Evolutionary conservation across 2,888 invertebrate species (phyloP), one percentile per base, ranked within the genome.

Genomic region (Cantharis nigra): DNA sequence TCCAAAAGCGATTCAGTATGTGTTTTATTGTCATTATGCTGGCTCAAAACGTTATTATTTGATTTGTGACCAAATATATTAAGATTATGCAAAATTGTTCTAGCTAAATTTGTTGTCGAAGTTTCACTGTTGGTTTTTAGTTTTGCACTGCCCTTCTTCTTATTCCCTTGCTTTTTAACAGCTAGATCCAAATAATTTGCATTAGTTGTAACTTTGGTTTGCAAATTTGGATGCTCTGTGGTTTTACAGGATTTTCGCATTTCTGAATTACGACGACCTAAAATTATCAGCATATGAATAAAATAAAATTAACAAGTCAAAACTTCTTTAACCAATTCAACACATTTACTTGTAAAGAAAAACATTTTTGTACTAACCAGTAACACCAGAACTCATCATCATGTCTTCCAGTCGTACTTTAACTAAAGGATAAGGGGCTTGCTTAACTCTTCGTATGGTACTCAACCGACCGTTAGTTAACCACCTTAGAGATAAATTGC

Each of bases 341-440:
- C n/a, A n/a, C n/a, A 16, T 16, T 16, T 26, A 26, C 5, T 26
- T 26, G 26, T 26, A 7, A 26, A 26, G 26, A 26, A 16, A 11
- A 18, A 65, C 5, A 18, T 3, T 18, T 65, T 30, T 30, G 3
- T 28, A 30, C 16, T 82, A 80, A 86, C 87, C 85, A 81, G 88
- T 86, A 73, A 89, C 85, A 62, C 86, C 85, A 23, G 86, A 49
- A 49, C n/a, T 49, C 13, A 49, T n/a, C n/a, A 49, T 85, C 71
- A 89, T 82, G 83, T 90, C 91, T 82, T 91, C 91, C 70, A 90
- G 87, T 73, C 91, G 91, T 13, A 93, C 90, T 87, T 94, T 94
- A 14, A 94, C 93, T 83, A 95, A 89, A 74, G 96, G 96, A 90
- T 96, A 96, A 63, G 96, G 95, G 23, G 96, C 95, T 88, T 94